Evolutionary conservation across 2,888 invertebrate species (phyloP), one percentile per base, ranked within the genome.

Genomic region (Orthonychiurus folsomi): DNA sequence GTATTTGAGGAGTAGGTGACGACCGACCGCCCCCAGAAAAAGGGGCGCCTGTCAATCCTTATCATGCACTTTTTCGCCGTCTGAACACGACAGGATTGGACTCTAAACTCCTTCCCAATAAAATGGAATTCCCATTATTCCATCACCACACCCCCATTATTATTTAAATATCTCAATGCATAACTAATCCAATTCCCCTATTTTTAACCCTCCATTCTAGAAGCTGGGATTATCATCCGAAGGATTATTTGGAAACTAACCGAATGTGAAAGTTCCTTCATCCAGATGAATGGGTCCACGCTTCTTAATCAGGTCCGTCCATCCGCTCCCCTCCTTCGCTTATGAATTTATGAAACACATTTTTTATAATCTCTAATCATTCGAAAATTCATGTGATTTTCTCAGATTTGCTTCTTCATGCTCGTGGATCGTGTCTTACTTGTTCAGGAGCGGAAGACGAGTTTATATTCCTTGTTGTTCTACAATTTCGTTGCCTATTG

Each of bases 401-500:
- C 12, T 15, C 37, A 21, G 24, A 26, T 55, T 55, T 55, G 23
- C 24, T 55, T 55, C 23, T 55, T 55, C 26, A 47, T 28, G 25
- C 56, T 25, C 59, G 62, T 28, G 63, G 67, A 21, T 50, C 56
- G 12, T 5, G 26, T n/a, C 12, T 12, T 24, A 28, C 78, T 88
- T 47, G 79, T 84, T 27, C 78, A 88, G 28, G 79, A 84, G 47
- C 80, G 81, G 1, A 75, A 79, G 73, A 87, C 87, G 1, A 84
- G 85, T 53, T 81, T 88, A 25, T 88, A 88, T 77, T 86, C 87
- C 0, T 79, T 88, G 21, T 86, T 88, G 85, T 88, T 88, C 78
- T 88, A 87, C 81, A 88, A 88, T 76, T 88, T 88, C 5, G 80
- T 87, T 67, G 85, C 88, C 0, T 88, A 88, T 77, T 86, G 87